Percentiles rank a stretch among this genome's conserved stretches.
Evolutionary conservation across 2,113 vertebrate genomes (phyloP).

Genomic region (Rhipidura dahli): DNA sequence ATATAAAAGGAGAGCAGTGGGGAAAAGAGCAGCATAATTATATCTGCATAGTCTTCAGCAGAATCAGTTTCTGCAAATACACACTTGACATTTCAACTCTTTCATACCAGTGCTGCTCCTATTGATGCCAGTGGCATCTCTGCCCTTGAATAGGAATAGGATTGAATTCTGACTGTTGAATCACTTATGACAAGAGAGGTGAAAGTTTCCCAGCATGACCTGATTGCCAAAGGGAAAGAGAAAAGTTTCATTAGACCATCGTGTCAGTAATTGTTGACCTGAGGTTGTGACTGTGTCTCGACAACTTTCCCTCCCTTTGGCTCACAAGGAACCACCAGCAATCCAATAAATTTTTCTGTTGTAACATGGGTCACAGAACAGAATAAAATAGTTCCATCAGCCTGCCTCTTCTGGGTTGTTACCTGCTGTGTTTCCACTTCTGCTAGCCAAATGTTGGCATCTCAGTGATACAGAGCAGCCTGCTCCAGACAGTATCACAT

Average conservation of each 20-base stretch:
- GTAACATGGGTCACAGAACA: background rate
- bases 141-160: constrained; percentile 19
- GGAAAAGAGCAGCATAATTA: constrained; percentile 32
- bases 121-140: constrained; percentile 20
- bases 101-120: constrained; percentile 18
- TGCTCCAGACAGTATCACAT: background rate
- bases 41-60: constrained; percentile 23
- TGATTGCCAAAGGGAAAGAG: background rate
- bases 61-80: constrained; percentile 48
- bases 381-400: background rate
- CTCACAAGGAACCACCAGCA: background rate
- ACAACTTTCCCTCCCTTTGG: background rate
- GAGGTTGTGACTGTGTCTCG: background rate
- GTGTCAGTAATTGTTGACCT: constrained; percentile 9
- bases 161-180: constrained; percentile 1
- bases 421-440: constrained; percentile 3
- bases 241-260: background rate
- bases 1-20: background rate
- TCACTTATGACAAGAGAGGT: background rate
- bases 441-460: background rate
- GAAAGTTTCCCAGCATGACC: constrained; percentile 6
- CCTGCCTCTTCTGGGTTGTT: background rate
- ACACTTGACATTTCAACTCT: constrained; percentile 52
- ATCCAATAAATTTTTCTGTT: background rate
- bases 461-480: background rate